Percentiles rank a stretch among this genome's conserved stretches.
phyloP scores from a whole-genome alignment of 2,113 vertebrate species.

The Lepisosteus osseus region DNA sequence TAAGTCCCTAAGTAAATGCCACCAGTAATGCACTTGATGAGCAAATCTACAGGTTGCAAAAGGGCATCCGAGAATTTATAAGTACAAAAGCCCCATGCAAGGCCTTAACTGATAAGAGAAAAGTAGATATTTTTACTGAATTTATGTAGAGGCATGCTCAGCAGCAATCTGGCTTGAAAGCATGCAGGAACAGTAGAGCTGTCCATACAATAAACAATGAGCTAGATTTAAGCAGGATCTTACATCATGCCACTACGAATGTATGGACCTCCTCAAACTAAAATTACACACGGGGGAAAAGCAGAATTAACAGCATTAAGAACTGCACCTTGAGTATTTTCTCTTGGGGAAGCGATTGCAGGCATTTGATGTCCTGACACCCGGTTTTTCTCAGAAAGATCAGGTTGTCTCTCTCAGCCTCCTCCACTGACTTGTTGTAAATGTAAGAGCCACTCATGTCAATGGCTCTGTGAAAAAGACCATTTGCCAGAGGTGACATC shows the following conservation, averaged over 20 bases:
- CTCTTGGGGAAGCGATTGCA: constrained; percentile 42
- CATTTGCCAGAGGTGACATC: constrained; percentile 64
- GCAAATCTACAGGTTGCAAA: background rate
- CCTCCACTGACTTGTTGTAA: constrained; percentile 46
- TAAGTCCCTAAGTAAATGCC: background rate
- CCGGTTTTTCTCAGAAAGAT: constrained; percentile 56
- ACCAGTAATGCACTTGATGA: background rate
- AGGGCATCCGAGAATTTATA: too few species aligned
- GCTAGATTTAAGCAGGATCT: too few species aligned
- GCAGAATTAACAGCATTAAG: too few species aligned
- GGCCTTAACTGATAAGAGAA: background rate
- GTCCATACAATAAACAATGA: too few species aligned
- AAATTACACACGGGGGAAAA: too few species aligned
- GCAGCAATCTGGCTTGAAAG: too few species aligned
- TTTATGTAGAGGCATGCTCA: too few species aligned
- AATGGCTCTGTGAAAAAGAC: constrained; percentile 66
- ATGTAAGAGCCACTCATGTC: constrained; percentile 68
- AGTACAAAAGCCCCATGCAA: background rate
- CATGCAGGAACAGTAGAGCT: too few species aligned
- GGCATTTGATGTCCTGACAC: constrained; percentile 56
- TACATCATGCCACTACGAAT: too few species aligned
- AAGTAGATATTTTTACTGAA: too few species aligned
- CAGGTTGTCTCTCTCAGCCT: constrained; percentile 63
- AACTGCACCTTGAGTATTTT: constrained; percentile 59
- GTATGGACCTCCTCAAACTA: too few species aligned